Evolutionary conservation across 2,797 vertebrate genomes (phyloP).

Genomic region (Amblyraja radiata): DNA sequence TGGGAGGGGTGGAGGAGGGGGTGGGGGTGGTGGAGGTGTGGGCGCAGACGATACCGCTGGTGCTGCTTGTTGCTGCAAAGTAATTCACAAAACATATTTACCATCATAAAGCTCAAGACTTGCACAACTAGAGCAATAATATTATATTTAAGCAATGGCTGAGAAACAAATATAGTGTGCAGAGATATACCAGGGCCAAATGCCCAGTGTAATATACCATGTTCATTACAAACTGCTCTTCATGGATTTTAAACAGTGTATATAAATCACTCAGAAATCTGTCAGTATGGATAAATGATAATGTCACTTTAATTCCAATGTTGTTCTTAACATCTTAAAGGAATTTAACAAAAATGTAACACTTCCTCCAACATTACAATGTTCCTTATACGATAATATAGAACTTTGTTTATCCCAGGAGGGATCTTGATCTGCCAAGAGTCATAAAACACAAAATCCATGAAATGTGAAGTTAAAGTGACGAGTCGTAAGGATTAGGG

Average conservation of each 20-base stretch:
- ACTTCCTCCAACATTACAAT: not conserved
- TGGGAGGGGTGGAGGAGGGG: conserved; percentile 60
- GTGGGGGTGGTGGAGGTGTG: conserved; percentile 55
- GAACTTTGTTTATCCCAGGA: too few species aligned
- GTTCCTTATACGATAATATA: not conserved
- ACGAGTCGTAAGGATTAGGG: too few species aligned
- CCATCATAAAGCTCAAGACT: not conserved
- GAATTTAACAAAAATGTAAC: not conserved
- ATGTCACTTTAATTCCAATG: too few species aligned
- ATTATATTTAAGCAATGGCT: not conserved
- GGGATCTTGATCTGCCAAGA: too few species aligned
- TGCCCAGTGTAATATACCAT: too few species aligned
- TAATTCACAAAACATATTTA: not conserved
- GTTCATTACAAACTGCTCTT: not conserved
- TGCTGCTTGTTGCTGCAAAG: conserved; percentile 48
- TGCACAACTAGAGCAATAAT: not conserved
- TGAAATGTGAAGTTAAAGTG: too few species aligned
- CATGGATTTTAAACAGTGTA: not conserved
- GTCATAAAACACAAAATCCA: too few species aligned
- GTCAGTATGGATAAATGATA: not conserved
- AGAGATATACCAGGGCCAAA: not conserved
- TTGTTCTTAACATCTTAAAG: not conserved
- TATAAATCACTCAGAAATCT: too few species aligned
- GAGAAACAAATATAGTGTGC: not conserved
- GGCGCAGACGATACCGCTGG: conserved; percentile 46